Base-by-base conservation (phyloP, 2,888 invertebrate genomes). In the Hypolimnas misippus region DNA sequence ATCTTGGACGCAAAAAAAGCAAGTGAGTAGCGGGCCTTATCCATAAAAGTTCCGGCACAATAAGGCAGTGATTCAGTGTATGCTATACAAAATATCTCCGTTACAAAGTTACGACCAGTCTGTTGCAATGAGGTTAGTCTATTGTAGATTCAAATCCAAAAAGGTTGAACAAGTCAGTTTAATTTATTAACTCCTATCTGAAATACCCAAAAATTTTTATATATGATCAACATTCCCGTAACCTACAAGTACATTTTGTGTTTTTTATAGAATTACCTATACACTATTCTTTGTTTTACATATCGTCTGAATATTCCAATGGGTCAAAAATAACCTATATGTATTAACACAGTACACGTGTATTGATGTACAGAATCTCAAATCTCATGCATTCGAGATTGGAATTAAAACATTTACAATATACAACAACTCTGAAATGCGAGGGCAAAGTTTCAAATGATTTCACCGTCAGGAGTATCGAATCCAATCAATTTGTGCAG, bases 101-200 rank as follows among this genome's bases (percentile, higher is more conserved):
- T 83, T 87, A 89, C 80, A 89, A 88, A 89, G 79, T 84, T 85
- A 87, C 86, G 79, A 84, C 84, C 91, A 91, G 91, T 91, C 91
- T 90, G 90, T 90, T 87, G 84, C 87, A 78, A 84, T 90, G 89
- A 90, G 91, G 89, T 90, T 76, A 75, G 71, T 75, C 87, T 90
- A 90, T 90, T 91, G 89, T 91, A 91, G 89, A 91, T 89, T 91
- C 91, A 91, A 91, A 91, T 91, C 91, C 91, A 90, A 91, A 90
- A 90, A 83, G 81, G 86, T 91, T 87, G 84, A 89, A 89, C 84
- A 79, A 88, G 86, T 90, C 86, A 83, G 80, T 87, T 69, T 79
- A 82, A 81, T 87, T 87, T 86, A 82, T 85, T 86, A 86, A 86
- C 79, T 84, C 85, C 86, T 90, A 90, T 86, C 77, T 86, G 89